Base-by-base conservation (phyloP, 1,140 invertebrate species). In the Luehdorfia chinensis region DNA sequence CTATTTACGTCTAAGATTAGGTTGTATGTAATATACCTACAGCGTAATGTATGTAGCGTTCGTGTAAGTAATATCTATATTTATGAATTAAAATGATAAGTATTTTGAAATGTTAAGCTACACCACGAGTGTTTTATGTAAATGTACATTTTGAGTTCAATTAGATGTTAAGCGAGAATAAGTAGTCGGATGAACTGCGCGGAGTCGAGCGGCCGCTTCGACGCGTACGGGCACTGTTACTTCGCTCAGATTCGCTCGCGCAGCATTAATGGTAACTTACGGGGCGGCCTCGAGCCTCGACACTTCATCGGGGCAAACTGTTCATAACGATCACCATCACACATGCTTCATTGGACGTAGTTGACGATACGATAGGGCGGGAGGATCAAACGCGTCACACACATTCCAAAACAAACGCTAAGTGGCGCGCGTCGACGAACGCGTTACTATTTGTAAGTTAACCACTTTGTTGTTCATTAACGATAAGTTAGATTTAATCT, bases 381-480 rank as follows among this genome's bases (percentile, higher is more conserved):
- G 57, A 45, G 46, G 31, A 47, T 63, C 59, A 58, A 58, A 58
- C 65, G 73, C 73, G 70, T 77, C 75, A 77, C 70, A 80, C 76
- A 84, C 80, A 84, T 84, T 84, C 80, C 80, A 84, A 75, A 78
- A 78, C 78, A 78, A 75, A 66, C 75, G 66, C 62, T 58, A 67
- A 33, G 59, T 68, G 68, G 69, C 69, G 68, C 72, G 62, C 60
- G 64, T 58, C 60, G 47, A 63, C 54, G 50, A 59, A 56, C 60
- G 72, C 76, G 73, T 74, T 74, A 64, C 75, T 64, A 58, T 66
- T 75, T 79, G 76, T 83, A 78, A 74, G 71, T 85, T 85, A 81
- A 81, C 81, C 81, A 85, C 81, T 85, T 78, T 81, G 81, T 85
- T 85, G 81, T 85, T 85, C 81, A 85, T 85, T 85, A 85, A 76